phyloP scores from a whole-genome alignment of 1,140 invertebrate genomes.

The Berghia stephanieae region DNA sequence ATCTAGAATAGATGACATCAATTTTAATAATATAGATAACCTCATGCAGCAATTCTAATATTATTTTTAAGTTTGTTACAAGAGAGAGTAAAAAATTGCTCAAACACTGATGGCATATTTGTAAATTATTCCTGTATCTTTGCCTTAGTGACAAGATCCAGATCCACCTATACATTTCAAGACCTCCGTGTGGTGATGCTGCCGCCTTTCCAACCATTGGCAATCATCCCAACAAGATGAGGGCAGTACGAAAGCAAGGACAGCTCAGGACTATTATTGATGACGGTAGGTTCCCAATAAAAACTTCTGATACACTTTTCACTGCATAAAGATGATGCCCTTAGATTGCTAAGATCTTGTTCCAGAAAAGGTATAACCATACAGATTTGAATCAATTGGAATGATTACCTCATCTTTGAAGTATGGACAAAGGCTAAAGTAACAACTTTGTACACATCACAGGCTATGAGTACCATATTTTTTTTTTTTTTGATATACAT shows the following conservation, averaged over 20 bases:
- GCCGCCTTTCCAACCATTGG: conserved; percentile 83
- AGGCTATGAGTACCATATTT: too few species aligned
- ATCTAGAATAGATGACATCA: too few species aligned
- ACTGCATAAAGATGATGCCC: background rate
- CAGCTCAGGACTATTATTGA: conserved; percentile 43
- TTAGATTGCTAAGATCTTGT: background rate
- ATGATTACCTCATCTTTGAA: background rate
- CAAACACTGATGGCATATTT: too few species aligned
- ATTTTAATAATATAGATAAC: too few species aligned
- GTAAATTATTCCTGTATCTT: too few species aligned
- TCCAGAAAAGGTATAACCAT: background rate
- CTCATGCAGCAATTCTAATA: too few species aligned
- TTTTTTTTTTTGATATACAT: too few species aligned
- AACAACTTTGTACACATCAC: too few species aligned
- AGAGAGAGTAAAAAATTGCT: too few species aligned
- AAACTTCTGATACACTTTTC: background rate
- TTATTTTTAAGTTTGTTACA: too few species aligned
- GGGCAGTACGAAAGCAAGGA: conserved; percentile 44
- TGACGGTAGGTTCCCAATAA: conserved; percentile 43
- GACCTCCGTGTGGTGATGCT: conserved; percentile 96
- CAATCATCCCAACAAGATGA: conserved; percentile 41
- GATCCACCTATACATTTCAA: conserved; percentile 95
- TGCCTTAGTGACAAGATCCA: conserved; percentile 78
- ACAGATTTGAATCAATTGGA: background rate
- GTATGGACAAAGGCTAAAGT: background rate